Evolutionary conservation across 2,797 vertebrate genomes (phyloP).

Genomic region (Ambastaia sidthimunki): DNA sequence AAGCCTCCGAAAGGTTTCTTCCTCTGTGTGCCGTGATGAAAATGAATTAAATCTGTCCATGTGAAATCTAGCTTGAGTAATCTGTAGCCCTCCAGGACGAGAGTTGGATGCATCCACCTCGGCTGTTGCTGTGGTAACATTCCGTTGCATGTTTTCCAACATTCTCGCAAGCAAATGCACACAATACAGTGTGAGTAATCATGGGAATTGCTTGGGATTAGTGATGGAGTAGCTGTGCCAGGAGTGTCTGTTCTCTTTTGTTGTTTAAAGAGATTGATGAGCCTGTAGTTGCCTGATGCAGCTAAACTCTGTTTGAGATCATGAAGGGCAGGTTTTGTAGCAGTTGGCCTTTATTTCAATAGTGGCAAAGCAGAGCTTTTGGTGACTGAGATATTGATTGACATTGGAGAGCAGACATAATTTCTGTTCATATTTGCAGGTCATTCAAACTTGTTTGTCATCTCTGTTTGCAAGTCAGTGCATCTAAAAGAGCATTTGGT

Average conservation of each 20-base stretch:
- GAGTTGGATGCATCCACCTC: conserved; percentile 20
- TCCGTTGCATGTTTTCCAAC: conserved; percentile 39
- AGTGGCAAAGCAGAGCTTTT: conserved; percentile 4
- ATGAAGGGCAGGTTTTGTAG: background rate
- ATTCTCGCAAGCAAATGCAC: conserved; percentile 11
- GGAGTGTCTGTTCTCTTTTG: conserved; percentile 6
- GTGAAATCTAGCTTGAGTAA: conserved; percentile 42
- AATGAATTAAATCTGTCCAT: conserved; percentile 21
- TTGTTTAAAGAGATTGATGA: conserved; percentile 16
- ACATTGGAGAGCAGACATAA: background rate
- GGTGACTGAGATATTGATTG: background rate
- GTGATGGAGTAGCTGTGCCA: background rate
- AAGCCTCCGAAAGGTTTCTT: conserved; percentile 35
- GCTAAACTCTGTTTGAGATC: conserved; percentile 5
- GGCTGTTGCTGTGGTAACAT: conserved; percentile 37
- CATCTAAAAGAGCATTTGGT: background rate
- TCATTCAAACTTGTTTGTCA: background rate
- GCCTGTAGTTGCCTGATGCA: background rate
- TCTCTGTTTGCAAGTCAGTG: background rate
- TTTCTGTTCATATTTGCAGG: background rate
- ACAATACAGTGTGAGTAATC: background rate
- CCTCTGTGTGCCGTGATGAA: background rate
- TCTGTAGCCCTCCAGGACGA: conserved; percentile 12
- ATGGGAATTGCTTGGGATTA: conserved; percentile 22
- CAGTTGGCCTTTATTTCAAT: background rate